Evolutionary conservation across 2,888 invertebrate species (phyloP).

Genomic region (Athalia rosae): DNA sequence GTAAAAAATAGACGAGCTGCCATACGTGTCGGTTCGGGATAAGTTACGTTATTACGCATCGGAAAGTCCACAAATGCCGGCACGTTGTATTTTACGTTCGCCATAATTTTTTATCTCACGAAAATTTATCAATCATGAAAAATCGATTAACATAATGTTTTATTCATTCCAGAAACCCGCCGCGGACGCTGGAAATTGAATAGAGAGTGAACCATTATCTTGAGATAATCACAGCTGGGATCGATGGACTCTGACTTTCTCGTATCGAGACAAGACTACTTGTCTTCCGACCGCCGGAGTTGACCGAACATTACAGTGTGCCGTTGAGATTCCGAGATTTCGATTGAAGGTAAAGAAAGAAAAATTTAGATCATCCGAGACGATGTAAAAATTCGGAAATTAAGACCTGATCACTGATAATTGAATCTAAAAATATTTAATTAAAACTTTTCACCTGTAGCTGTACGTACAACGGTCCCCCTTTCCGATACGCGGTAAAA

Average conservation of each 20-base stretch:
- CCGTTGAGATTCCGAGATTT: no score
- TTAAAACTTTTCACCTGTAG: slow-evolving; percentile 53
- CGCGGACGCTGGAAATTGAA: slow-evolving; percentile 33
- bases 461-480: slow-evolving; percentile 1
- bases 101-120: not conserved
- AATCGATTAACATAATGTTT: not conserved
- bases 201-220: no score
- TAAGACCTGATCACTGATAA: slow-evolving; percentile 8
- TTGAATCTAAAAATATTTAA: slow-evolving; percentile 55
- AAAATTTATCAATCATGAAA: not conserved
- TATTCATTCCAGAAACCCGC: slow-evolving; percentile 2
- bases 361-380: slow-evolving; percentile 50
- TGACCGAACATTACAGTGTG: no score
- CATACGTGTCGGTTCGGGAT: slow-evolving; percentile 53
- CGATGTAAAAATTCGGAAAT: not conserved
- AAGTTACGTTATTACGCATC: slow-evolving; percentile 49
- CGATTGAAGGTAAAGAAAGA: slow-evolving; percentile 56
- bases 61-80: slow-evolving; percentile 44
- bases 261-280: no score
- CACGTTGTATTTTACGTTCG: slow-evolving; percentile 14
- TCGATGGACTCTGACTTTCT: no score
- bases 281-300: no score
- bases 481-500: no score
- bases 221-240: no score
- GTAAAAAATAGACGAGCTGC: slow-evolving; percentile 50